Evolutionary conservation across 1,140 invertebrate genomes (phyloP).

Genomic region (Plodia interpunctella): DNA sequence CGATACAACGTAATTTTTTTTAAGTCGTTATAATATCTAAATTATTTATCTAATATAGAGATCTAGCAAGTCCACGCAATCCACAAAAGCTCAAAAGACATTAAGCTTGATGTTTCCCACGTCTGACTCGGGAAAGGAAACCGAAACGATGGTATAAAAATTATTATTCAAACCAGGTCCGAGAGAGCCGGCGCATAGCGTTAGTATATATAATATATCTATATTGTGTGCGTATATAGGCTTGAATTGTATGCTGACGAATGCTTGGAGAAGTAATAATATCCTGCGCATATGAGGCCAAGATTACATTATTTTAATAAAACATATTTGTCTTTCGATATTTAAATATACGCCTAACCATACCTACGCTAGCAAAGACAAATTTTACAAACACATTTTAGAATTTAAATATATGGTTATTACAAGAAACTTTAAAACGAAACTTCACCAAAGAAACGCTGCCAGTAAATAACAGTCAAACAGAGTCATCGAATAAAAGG

Average conservation of each 20-base stretch:
- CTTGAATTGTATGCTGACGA: conserved; percentile 64
- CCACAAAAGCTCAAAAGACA: conserved; percentile 36
- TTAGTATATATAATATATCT: conserved; percentile 19
- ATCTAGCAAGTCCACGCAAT: too few relatives aligned
- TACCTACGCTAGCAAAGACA: too few relatives aligned
- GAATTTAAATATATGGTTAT: too few relatives aligned
- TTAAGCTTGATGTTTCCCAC: conserved; percentile 69
- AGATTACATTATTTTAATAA: conserved; percentile 37
- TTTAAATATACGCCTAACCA: conserved; percentile 10
- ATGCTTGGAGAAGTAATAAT: conserved; percentile 45
- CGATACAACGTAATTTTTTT: too few relatives aligned
- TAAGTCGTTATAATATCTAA: too few relatives aligned
- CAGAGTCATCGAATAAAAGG: too few relatives aligned
- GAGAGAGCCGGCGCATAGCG: conserved; percentile 47
- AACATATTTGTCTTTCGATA: conserved; percentile 21
- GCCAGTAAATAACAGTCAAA: too few relatives aligned
- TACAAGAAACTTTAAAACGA: too few relatives aligned
- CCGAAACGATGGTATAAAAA: conserved; percentile 64
- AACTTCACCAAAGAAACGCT: too few relatives aligned
- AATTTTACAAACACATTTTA: too few relatives aligned
- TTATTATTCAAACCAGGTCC: conserved; percentile 75
- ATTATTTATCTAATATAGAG: too few relatives aligned
- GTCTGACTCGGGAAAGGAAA: conserved; percentile 62
- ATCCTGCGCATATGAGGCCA: conserved; percentile 30
- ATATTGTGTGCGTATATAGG: conserved; percentile 17